A percentile compares a stretch with the other conserved stretches of the same genome.
Conservation (phyloP, 1,140 invertebrate species). For the Hesperophylax magnus region DNA sequence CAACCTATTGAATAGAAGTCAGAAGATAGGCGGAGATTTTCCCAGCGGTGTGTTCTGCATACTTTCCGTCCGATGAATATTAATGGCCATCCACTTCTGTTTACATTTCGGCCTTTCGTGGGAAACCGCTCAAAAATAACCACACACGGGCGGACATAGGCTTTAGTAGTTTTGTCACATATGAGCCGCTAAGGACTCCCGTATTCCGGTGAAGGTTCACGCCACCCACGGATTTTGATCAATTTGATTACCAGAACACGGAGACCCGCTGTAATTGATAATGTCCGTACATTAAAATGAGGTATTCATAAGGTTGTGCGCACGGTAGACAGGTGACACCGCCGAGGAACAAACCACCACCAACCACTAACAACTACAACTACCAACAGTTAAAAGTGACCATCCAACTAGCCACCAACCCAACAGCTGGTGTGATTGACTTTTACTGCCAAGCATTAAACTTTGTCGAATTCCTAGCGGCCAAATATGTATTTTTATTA, state of each 20-base stretch:
- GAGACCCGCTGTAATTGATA: constrained; percentile 46
- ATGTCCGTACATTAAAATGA: constrained; percentile 40
- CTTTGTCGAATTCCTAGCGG: constrained; percentile 28
- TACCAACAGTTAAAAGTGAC: no score
- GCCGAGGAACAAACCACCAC: neutral
- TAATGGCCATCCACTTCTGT: constrained; percentile 51
- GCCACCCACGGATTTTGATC: constrained; percentile 49
- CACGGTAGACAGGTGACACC: constrained; percentile 33
- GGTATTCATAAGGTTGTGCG: neutral
- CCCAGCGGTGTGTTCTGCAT: constrained; percentile 50
- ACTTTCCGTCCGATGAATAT: constrained; percentile 56
- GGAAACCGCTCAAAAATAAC: constrained; percentile 46
- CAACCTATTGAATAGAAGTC: constrained; percentile 44
- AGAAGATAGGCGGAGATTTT: constrained; percentile 49
- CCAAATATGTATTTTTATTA: constrained; percentile 42
- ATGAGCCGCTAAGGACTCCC: constrained; percentile 21
- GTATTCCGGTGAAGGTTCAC: constrained; percentile 12
- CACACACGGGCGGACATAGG: constrained; percentile 16
- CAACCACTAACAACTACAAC: no score
- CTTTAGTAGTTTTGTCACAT: constrained; percentile 47
- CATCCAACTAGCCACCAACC: neutral
- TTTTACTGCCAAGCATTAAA: constrained; percentile 39
- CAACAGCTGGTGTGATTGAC: constrained; percentile 32
- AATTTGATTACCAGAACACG: constrained; percentile 51
- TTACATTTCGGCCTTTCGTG: constrained; percentile 54